Percentiles rank a stretch among this genome's conserved stretches.
phyloP scores from a whole-genome alignment of 2,797 vertebrate genomes.

The Coregonus ussuriensis region DNA sequence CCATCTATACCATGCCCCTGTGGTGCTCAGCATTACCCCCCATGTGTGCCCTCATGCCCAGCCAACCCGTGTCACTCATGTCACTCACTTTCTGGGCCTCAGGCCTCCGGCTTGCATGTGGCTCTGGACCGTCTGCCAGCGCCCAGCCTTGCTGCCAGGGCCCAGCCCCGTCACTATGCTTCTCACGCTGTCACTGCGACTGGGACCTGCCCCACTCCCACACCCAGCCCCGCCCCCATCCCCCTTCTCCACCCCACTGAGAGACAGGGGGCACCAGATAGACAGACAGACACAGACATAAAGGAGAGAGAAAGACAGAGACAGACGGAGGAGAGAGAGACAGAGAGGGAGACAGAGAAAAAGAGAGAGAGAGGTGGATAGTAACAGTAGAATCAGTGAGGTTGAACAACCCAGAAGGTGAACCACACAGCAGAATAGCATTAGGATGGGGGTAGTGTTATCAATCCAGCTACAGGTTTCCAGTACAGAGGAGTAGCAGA shows the following conservation, averaged over 20 bases:
- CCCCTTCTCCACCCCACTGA: slow-evolving; percentile 90
- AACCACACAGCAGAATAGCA: slow-evolving; percentile 15
- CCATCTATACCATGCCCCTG: slow-evolving; percentile 63
- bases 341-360: slow-evolving; percentile 71
- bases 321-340: slow-evolving; percentile 74
- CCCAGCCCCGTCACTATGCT: slow-evolving; percentile 80
- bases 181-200: slow-evolving; percentile 90
- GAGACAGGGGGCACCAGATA: slow-evolving; percentile 66
- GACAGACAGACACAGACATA: slow-evolving; percentile 34
- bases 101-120: slow-evolving; percentile 98
- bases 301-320: slow-evolving; percentile 59
- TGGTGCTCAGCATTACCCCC: slow-evolving; percentile 48
- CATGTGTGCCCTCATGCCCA: slow-evolving; percentile 45
- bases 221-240: slow-evolving; percentile 78
- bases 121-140: slow-evolving; percentile 96
- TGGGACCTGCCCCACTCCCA: slow-evolving; percentile 76
- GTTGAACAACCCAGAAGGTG: slow-evolving; percentile 6
- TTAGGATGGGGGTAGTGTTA: slow-evolving; percentile 16
- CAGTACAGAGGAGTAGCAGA: slow-evolving; percentile 21
- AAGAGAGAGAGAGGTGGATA: slow-evolving; percentile 77
- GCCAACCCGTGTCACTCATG: slow-evolving; percentile 42
- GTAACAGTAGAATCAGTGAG: slow-evolving; percentile 59
- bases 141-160: slow-evolving; percentile 84
- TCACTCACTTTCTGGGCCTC: slow-evolving; percentile 97
- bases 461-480: slow-evolving; percentile 14